These are phyloP conservation scores for Diarsia brunnea DNA, from an alignment of 2,888 invertebrate genomes.

Conservation along the genomic window DNA sequence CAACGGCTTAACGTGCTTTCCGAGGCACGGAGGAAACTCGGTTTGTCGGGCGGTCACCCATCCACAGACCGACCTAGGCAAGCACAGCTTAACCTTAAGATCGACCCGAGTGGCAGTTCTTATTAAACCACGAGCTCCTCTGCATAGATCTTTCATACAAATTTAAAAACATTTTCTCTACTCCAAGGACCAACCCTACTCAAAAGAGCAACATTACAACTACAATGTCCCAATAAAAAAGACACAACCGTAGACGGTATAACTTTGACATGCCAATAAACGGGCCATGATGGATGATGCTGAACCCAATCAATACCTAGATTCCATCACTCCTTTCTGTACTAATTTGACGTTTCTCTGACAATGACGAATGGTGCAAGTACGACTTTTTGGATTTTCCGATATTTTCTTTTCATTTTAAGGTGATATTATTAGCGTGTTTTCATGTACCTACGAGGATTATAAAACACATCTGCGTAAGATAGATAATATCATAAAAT, in stretches of 20 bases:
- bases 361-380: conserved; percentile 70
- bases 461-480: neutral
- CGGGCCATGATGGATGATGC: conserved; percentile 68
- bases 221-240: conserved; percentile 19
- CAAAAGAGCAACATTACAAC: conserved; percentile 1
- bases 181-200: neutral
- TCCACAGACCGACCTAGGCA: too few species aligned
- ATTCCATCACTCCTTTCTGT: conserved; percentile 68
- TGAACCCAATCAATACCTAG: conserved; percentile 69
- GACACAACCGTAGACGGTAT: conserved; percentile 41
- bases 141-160: too few species aligned
- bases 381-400: conserved; percentile 55
- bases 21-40: too few species aligned
- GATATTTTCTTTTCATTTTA: conserved; percentile 52
- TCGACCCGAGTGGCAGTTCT: too few species aligned
- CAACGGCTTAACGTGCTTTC: too few species aligned
- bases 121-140: too few species aligned
- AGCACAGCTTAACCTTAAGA: too few species aligned
- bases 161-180: neutral
- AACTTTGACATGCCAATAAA: conserved; percentile 59
- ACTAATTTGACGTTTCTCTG: conserved; percentile 74
- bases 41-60: too few species aligned
- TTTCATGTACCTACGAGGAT: neutral
- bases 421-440: conserved; percentile 20
- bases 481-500: neutral